Percentiles rank a stretch among this genome's conserved stretches.
Evolutionary conservation across 1,140 invertebrate genomes (phyloP).

Genomic region (Dinoponera quadriceps): DNA sequence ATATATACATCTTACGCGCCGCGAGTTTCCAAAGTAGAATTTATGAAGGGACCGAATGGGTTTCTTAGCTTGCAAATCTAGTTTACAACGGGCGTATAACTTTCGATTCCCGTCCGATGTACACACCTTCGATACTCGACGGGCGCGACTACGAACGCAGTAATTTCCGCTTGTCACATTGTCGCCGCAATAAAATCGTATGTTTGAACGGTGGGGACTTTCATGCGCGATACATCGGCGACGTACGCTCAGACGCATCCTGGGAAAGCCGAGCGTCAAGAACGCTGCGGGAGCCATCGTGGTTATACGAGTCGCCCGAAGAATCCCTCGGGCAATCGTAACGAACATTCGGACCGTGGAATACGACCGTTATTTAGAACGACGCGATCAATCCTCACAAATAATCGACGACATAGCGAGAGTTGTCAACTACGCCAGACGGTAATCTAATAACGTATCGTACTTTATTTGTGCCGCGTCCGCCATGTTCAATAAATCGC

Average conservation of each 20-base stretch:
- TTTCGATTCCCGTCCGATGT: neutral
- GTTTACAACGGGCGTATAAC: neutral
- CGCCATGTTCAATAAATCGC: constrained; percentile 54
- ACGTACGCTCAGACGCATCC: neutral
- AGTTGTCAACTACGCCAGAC: neutral
- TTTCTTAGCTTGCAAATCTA: constrained; percentile 26
- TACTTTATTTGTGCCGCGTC: constrained; percentile 9
- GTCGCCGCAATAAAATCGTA: constrained; percentile 22
- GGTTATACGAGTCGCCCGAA: neutral
- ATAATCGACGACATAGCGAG: neutral
- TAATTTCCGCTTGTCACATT: neutral
- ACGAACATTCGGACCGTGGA: neutral
- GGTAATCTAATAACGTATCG: constrained; percentile 53
- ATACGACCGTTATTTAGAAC: neutral
- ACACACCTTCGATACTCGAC: neutral
- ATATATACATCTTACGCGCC: too few species aligned
- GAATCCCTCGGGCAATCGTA: neutral
- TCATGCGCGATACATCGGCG: neutral
- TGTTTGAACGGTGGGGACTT: neutral
- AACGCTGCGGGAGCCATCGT: neutral
- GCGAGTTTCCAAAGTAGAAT: neutral
- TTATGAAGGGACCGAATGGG: neutral
- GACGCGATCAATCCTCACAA: neutral
- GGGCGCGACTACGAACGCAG: neutral
- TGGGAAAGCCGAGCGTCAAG: neutral